Conservation (phyloP, 2,888 invertebrate species). For the Crocallis elinguaria region DNA sequence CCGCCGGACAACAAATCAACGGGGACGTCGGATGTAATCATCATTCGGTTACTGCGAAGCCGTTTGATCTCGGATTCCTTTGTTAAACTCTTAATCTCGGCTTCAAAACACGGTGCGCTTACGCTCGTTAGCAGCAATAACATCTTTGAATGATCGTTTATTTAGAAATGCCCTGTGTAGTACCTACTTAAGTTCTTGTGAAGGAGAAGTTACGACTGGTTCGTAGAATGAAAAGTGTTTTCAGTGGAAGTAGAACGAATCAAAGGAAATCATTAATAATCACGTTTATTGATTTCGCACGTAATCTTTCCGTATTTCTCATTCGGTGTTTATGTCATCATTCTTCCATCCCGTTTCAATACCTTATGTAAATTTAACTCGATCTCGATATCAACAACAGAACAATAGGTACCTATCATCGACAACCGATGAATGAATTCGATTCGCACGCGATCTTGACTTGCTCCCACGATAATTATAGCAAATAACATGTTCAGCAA, state of each 20-base stretch:
- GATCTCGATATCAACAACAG: slow-evolving; percentile 35
- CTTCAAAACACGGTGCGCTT: slow-evolving; percentile 34
- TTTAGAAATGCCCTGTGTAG: slow-evolving; percentile 15
- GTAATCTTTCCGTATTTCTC: neutral
- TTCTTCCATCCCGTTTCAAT: neutral
- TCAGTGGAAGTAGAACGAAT: neutral
- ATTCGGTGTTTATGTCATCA: neutral
- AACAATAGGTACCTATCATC: slow-evolving; percentile 52
- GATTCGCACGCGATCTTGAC: slow-evolving; percentile 61
- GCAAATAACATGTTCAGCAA: slow-evolving; percentile 75
- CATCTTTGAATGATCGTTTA: slow-evolving; percentile 32
- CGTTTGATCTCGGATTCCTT: slow-evolving; percentile 69
- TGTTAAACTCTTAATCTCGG: slow-evolving; percentile 49
- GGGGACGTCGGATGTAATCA: slow-evolving; percentile 66
- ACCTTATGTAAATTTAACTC: slow-evolving; percentile 9
- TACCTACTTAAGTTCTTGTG: slow-evolving; percentile 6
- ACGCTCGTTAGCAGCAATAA: slow-evolving; percentile 30
- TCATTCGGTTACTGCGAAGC: slow-evolving; percentile 59
- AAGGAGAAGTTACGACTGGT: neutral
- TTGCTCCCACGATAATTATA: slow-evolving; percentile 78
- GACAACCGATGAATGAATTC: slow-evolving; percentile 54
- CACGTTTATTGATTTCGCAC: neutral
- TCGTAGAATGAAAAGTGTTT: slow-evolving; percentile 1
- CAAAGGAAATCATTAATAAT: neutral
- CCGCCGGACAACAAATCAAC: slow-evolving; percentile 51